These are phyloP conservation scores for Thymelicus acteon DNA, from an alignment of 2,888 invertebrate genomes.

Conservation along the genomic window DNA sequence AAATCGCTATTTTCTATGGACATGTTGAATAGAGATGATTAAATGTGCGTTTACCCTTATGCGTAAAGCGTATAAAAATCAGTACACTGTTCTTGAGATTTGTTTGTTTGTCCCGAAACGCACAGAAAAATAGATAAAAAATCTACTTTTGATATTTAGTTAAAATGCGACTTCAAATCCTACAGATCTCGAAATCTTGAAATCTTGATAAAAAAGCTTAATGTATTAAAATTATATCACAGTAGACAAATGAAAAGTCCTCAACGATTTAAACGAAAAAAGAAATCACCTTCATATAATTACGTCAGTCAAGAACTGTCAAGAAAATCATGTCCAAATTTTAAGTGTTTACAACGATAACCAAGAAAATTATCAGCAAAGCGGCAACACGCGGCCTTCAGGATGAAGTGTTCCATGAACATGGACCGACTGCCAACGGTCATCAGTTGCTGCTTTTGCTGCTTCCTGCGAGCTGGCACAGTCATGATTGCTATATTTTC, in stretches of 20 bases:
- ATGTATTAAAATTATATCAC: too few relatives aligned
- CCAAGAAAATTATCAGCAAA: conserved; percentile 8
- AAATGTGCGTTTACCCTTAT: too few relatives aligned
- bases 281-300: background rate
- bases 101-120: too few relatives aligned
- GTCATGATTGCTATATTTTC: conserved; percentile 66
- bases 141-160: too few relatives aligned
- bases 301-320: conserved; percentile 13
- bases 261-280: background rate
- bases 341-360: conserved; percentile 7
- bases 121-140: too few relatives aligned
- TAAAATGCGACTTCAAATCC: too few relatives aligned
- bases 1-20: too few relatives aligned
- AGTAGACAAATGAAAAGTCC: background rate
- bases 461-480: conserved; percentile 68
- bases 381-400: conserved; percentile 36
- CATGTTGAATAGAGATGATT: too few relatives aligned
- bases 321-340: conserved; percentile 11
- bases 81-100: too few relatives aligned
- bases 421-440: conserved; percentile 68
- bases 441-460: conserved; percentile 75
- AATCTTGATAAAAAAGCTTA: too few relatives aligned
- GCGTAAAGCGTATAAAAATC: too few relatives aligned
- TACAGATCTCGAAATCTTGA: too few relatives aligned
- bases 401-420: conserved; percentile 48